A percentile compares a stretch with the other conserved stretches of the same genome.
Evolutionary conservation across 2,888 invertebrate species (phyloP).

Genomic region (Agrenia bidenticulata): DNA sequence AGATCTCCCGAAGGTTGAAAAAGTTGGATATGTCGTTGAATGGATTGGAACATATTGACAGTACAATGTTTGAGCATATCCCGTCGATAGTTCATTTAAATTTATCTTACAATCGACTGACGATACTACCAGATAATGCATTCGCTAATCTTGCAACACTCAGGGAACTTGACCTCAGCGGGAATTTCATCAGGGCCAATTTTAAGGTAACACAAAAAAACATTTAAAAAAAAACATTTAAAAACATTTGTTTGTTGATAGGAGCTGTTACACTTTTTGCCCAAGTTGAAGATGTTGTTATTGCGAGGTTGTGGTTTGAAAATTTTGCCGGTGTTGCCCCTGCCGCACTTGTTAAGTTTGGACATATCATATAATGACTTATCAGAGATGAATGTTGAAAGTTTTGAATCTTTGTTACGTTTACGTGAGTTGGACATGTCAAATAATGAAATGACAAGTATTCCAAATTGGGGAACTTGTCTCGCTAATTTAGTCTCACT

Average conservation of each 20-base stretch:
- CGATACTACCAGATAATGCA: conserved; percentile 83
- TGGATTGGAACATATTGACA: conserved; percentile 80
- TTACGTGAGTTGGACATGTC: background rate
- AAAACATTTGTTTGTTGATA: no score
- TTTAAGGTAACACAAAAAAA: conserved; percentile 61
- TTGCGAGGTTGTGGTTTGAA: conserved; percentile 75
- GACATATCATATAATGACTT: conserved; percentile 59
- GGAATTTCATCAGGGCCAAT: conserved; percentile 78
- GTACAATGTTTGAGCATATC: conserved; percentile 80
- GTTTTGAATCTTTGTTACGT: conserved; percentile 57
- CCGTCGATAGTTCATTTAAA: conserved; percentile 76
- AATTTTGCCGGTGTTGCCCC: conserved; percentile 70
- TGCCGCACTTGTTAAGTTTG: conserved; percentile 66
- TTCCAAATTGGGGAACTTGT: conserved; percentile 72
- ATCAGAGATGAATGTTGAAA: conserved; percentile 68
- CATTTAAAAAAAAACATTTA: no score
- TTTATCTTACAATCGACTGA: conserved; percentile 76
- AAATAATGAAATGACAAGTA: conserved; percentile 74
- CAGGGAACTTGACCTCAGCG: conserved; percentile 72
- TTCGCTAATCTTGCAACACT: conserved; percentile 75
- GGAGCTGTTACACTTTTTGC: conserved; percentile 82
- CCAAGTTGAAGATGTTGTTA: conserved; percentile 74
- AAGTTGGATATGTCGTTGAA: conserved; percentile 74
- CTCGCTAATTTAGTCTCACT: conserved; percentile 71
- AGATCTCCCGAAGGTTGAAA: conserved; percentile 51